A percentile compares a stretch with the other conserved stretches of the same genome.
Evolutionary conservation across 2,797 vertebrate species (phyloP).

Genomic region (Bucorvus abyssinicus): DNA sequence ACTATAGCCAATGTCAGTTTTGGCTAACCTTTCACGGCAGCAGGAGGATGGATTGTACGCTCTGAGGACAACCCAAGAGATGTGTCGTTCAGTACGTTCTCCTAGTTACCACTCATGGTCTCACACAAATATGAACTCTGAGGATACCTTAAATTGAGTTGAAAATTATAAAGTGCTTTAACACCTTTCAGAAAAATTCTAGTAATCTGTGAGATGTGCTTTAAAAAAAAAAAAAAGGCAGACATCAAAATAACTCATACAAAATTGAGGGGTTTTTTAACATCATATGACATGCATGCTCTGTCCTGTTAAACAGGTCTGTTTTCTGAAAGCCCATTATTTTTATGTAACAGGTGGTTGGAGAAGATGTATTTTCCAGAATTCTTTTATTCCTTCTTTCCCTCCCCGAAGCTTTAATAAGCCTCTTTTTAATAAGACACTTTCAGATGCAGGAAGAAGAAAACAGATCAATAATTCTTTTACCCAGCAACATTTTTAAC

Average conservation of each 20-base stretch:
- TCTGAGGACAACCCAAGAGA: background rate
- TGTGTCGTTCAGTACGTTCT: background rate
- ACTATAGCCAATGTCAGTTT: background rate
- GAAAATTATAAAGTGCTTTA: background rate
- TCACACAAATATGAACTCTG: background rate
- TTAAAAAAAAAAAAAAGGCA: background rate
- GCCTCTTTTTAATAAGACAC: background rate
- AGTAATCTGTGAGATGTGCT: background rate
- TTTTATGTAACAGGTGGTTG: background rate
- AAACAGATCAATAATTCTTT: background rate
- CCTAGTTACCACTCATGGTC: background rate
- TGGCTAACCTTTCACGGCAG: background rate
- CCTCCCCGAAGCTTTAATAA: background rate
- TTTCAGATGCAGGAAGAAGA: background rate
- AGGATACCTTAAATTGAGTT: background rate
- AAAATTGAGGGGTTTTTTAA: background rate
- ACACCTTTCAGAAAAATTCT: background rate
- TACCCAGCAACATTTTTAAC: background rate
- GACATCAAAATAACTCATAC: background rate
- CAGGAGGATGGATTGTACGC: background rate
- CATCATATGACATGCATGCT: background rate
- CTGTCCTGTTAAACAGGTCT: background rate
- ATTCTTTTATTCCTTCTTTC: background rate
- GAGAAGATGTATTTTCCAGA: background rate
- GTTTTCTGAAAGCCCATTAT: background rate